Conservation (phyloP, 1,140 invertebrate species). For the Argopecten irradians region DNA sequence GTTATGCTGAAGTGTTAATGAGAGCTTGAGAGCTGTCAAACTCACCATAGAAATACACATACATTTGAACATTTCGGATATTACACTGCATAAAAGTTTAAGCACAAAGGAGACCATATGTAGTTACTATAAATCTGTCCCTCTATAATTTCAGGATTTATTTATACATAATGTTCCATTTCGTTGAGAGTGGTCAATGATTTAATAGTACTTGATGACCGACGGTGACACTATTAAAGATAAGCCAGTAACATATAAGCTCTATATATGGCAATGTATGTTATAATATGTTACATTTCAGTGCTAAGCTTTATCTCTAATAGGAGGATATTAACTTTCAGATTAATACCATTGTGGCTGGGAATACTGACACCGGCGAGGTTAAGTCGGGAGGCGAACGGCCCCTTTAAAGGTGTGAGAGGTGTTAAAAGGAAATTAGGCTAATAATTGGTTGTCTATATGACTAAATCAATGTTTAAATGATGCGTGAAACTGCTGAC, state of each 20-base stretch:
- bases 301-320: not conserved
- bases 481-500: not conserved
- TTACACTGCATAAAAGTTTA: not conserved
- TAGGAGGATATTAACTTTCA: not conserved
- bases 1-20: too few species aligned
- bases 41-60: too few species aligned
- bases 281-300: not conserved
- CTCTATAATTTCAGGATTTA: conserved; percentile 11
- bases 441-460: conserved; percentile 1
- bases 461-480: not conserved
- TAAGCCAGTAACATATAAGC: not conserved
- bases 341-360: not conserved
- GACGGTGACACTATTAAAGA: not conserved
- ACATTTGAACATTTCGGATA: not conserved
- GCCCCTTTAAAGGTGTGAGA: not conserved
- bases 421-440: conserved; percentile 21
- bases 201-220: not conserved
- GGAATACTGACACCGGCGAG: not conserved
- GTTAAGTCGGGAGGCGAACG: not conserved
- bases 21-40: too few species aligned
- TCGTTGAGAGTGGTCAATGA: not conserved
- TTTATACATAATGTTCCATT: not conserved
- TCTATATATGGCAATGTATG: not conserved
- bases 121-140: not conserved
- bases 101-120: not conserved